Percentiles rank a stretch among this genome's conserved stretches.
Conservation (phyloP, 2,797 vertebrate genomes). For the Sciaenops ocellatus region DNA sequence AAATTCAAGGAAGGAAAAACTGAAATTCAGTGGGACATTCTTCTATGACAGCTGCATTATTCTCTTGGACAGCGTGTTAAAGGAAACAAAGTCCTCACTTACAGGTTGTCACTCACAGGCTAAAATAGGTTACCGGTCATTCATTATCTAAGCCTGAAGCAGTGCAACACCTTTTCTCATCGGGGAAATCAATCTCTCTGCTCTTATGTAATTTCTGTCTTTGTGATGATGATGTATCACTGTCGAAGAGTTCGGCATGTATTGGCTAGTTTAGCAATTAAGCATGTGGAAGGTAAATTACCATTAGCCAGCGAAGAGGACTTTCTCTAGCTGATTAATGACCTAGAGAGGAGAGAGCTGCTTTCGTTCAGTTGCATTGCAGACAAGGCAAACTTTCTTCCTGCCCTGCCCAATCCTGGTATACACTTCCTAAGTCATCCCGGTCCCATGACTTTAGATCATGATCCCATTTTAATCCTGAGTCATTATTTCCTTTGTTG, state of each 20-base stretch:
- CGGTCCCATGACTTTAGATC: constrained; percentile 37
- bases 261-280: constrained; percentile 47
- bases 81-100: constrained; percentile 64
- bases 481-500: constrained; percentile 51
- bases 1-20: constrained; percentile 12
- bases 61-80: constrained; percentile 26
- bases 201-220: constrained; percentile 42
- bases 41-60: constrained; percentile 42
- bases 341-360: background rate
- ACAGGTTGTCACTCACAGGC: constrained; percentile 44
- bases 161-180: constrained; percentile 38
- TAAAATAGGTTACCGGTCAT: constrained; percentile 27
- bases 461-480: constrained; percentile 43
- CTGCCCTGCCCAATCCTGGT: background rate
- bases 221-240: constrained; percentile 52
- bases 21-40: constrained; percentile 9
- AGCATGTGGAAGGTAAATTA: constrained; percentile 27
- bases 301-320: background rate
- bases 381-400: background rate
- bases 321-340: constrained; percentile 36
- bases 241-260: constrained; percentile 10
- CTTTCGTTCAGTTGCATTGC: background rate
- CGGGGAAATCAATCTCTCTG: constrained; percentile 51
- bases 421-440: constrained; percentile 32
- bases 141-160: constrained; percentile 59